Conservation (phyloP, 1,140 invertebrate genomes). For the Listronotus bonariensis region DNA sequence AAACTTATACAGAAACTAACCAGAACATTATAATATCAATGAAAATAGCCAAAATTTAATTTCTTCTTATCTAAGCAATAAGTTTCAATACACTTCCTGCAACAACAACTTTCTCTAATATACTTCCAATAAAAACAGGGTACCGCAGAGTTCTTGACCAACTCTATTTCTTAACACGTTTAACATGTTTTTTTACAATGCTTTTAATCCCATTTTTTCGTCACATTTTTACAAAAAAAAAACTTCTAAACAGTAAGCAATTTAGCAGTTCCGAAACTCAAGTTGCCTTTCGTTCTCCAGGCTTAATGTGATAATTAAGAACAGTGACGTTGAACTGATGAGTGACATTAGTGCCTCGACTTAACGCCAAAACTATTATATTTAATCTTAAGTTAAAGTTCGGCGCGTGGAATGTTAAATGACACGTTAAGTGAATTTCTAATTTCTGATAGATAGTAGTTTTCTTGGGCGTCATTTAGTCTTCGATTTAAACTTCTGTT, state of each 20-base stretch:
- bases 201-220: no score
- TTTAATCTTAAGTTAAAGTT: slow-evolving; percentile 56
- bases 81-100: no score
- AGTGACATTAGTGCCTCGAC: slow-evolving; percentile 53
- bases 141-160: no score
- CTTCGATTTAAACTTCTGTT: slow-evolving; percentile 27
- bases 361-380: slow-evolving; percentile 53
- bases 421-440: slow-evolving; percentile 53
- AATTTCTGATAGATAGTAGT: slow-evolving; percentile 38
- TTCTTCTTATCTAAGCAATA: no score
- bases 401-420: slow-evolving; percentile 46
- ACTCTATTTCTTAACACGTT: no score
- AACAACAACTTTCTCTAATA: no score
- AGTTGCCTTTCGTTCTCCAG: slow-evolving; percentile 21
- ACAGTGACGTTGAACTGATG: slow-evolving; percentile 54
- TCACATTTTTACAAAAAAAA: no score
- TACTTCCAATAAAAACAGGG: no score
- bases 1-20: no score
- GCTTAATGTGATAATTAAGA: slow-evolving; percentile 54
- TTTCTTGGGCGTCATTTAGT: slow-evolving; percentile 48
- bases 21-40: no score
- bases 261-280: slow-evolving; percentile 1
- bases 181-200: no score
- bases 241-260: neutral
- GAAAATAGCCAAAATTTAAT: no score